Evolutionary conservation across 2,797 vertebrate species (phyloP).

Genomic region (Uromys caudimaculatus): DNA sequence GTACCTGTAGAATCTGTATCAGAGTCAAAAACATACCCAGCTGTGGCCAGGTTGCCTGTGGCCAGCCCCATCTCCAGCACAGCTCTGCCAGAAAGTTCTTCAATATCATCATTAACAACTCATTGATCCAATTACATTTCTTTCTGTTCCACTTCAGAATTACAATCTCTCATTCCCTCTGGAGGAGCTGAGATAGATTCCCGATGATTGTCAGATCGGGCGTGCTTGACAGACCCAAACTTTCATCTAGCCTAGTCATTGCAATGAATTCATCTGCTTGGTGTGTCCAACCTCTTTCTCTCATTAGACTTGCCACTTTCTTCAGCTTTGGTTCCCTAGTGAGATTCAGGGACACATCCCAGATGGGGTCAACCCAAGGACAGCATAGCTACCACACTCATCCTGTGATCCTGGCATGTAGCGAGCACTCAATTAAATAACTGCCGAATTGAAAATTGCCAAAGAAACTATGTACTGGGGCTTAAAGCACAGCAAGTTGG

Average conservation of each 20-base stretch:
- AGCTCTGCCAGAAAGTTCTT: constrained; percentile 74
- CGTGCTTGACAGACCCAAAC: constrained; percentile 79
- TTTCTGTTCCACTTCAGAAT: constrained; percentile 87
- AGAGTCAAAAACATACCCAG: rapidly evolving
- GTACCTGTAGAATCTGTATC: background rate
- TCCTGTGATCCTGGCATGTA: background rate
- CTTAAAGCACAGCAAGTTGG: background rate
- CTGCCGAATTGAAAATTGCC: background rate
- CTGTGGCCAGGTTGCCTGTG: background rate
- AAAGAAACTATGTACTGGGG: background rate
- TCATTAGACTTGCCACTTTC: background rate
- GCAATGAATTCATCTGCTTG: constrained; percentile 83
- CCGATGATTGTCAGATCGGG: constrained; percentile 78
- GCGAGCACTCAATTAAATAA: background rate
- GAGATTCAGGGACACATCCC: background rate
- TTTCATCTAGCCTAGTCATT: constrained; percentile 74
- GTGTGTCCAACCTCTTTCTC: constrained; percentile 70
- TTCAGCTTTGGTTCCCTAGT: background rate
- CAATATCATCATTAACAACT: constrained; percentile 86
- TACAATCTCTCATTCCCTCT: constrained; percentile 81
- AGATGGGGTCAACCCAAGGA: background rate
- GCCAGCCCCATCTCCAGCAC: background rate
- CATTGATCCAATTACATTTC: constrained; percentile 87
- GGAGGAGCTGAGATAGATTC: constrained; percentile 83
- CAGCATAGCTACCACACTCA: background rate